phyloP scores from a whole-genome alignment of 2,797 vertebrate genomes.

The Falco berigora region DNA sequence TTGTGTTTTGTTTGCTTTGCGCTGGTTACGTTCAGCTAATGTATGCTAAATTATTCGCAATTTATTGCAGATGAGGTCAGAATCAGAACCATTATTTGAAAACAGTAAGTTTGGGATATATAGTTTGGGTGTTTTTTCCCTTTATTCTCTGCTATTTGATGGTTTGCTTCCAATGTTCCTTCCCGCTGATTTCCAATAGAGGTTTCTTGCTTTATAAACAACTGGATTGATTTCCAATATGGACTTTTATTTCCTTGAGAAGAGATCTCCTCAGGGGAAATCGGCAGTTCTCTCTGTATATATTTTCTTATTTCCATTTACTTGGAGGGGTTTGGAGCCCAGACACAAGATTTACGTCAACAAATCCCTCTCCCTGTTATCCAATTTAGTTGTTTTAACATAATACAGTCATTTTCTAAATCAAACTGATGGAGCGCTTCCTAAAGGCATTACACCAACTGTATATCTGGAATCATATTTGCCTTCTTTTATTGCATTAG shows the following conservation, averaged over 20 bases:
- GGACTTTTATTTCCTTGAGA: constrained; percentile 19
- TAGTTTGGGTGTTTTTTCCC: not conserved
- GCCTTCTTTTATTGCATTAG: constrained; percentile 60
- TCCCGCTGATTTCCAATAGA: not conserved
- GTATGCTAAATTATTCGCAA: not conserved
- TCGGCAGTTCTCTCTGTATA: not conserved
- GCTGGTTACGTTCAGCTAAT: not conserved
- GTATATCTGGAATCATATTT: constrained; percentile 61
- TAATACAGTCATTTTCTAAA: constrained; percentile 64
- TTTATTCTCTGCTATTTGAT: not conserved
- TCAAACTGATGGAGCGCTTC: constrained; percentile 52
- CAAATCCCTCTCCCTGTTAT: constrained; percentile 40
- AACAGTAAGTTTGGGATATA: not conserved
- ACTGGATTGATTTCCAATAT: constrained; percentile 27
- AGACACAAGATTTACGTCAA: constrained; percentile 51
- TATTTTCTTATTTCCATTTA: constrained; percentile 49
- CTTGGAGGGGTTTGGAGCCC: constrained; percentile 2
- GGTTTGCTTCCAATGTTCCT: not conserved
- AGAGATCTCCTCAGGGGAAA: not conserved
- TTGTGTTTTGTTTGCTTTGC: not conserved
- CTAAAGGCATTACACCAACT: constrained; percentile 60
- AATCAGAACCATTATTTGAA: not conserved
- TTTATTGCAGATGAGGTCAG: not conserved
- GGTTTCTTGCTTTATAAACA: constrained; percentile 30
- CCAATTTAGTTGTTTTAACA: constrained; percentile 56